phyloP scores from a whole-genome alignment of 2,888 invertebrate species.

The Sphaeridia pumilis region DNA sequence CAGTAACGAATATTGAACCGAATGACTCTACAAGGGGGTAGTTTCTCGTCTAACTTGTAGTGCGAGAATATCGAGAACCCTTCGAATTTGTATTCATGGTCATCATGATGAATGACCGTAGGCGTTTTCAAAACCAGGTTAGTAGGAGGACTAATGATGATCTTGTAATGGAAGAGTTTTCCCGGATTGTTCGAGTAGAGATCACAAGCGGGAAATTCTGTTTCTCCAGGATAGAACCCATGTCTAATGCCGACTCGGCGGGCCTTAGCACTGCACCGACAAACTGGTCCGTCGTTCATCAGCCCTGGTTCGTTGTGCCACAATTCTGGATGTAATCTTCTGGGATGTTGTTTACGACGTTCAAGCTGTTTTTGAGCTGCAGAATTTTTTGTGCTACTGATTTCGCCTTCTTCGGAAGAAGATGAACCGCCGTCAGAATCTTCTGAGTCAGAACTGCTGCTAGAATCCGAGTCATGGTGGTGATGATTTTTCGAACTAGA shows the following conservation, averaged over 20 bases:
- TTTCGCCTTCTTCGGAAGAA: too few relatives aligned
- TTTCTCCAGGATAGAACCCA: constrained; percentile 88
- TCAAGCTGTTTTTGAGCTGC: constrained; percentile 54
- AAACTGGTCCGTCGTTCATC: constrained; percentile 96
- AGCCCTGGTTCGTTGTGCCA: constrained; percentile 91
- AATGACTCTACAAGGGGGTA: constrained; percentile 80
- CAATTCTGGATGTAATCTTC: constrained; percentile 81
- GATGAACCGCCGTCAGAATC: constrained; percentile 21
- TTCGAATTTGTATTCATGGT: constrained; percentile 92
- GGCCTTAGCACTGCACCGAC: constrained; percentile 84
- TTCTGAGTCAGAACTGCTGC: constrained; percentile 20
- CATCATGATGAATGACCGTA: constrained; percentile 83
- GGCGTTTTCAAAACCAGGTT: constrained; percentile 69
- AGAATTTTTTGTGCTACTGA: too few relatives aligned
- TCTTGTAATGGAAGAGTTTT: constrained; percentile 74
- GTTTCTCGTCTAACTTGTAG: constrained; percentile 59
- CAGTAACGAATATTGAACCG: constrained; percentile 94
- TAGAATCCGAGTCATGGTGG: constrained; percentile 9
- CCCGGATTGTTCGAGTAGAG: constrained; percentile 69
- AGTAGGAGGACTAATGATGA: constrained; percentile 73
- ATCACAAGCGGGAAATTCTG: constrained; percentile 54
- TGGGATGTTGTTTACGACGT: constrained; percentile 80
- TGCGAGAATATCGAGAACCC: constrained; percentile 96
- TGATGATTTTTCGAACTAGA: too few relatives aligned
- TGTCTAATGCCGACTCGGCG: constrained; percentile 84